Percentiles rank a stretch among this genome's conserved stretches.
phyloP scores from a whole-genome alignment of 2,797 vertebrate species.

The Enteromius treurensis region DNA sequence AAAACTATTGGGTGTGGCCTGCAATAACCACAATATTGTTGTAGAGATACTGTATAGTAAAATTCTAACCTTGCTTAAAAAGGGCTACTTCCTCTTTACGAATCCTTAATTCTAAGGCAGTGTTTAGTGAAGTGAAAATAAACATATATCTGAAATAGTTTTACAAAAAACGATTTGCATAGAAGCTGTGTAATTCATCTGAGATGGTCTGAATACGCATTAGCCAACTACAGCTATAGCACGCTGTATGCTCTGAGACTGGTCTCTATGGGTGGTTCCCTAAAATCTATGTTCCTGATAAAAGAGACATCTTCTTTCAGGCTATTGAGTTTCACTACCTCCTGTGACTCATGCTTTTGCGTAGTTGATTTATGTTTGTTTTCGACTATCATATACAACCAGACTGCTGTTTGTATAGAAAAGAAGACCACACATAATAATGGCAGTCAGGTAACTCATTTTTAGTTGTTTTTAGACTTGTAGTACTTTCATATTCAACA shows the following conservation, averaged over 20 bases:
- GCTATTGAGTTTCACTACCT: constrained; percentile 33
- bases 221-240: neutral
- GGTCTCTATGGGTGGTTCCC: neutral
- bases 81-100: constrained; percentile 49
- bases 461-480: neutral
- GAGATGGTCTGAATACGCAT: neutral
- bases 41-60: neutral
- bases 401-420: neutral
- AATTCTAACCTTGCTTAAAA: neutral
- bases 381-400: neutral
- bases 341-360: constrained; percentile 17
- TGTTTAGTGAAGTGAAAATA: constrained; percentile 21
- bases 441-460: constrained; percentile 39
- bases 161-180: constrained; percentile 21
- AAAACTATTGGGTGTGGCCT: neutral
- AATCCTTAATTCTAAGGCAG: constrained; percentile 20
- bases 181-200: neutral
- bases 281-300: neutral
- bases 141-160: neutral
- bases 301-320: neutral
- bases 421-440: neutral
- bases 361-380: constrained; percentile 13
- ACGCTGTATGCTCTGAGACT: neutral
- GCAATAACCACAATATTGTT: neutral
- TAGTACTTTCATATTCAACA: neutral